phyloP scores from a whole-genome alignment of 2,113 vertebrate genomes.

The Indicator maculatus region DNA sequence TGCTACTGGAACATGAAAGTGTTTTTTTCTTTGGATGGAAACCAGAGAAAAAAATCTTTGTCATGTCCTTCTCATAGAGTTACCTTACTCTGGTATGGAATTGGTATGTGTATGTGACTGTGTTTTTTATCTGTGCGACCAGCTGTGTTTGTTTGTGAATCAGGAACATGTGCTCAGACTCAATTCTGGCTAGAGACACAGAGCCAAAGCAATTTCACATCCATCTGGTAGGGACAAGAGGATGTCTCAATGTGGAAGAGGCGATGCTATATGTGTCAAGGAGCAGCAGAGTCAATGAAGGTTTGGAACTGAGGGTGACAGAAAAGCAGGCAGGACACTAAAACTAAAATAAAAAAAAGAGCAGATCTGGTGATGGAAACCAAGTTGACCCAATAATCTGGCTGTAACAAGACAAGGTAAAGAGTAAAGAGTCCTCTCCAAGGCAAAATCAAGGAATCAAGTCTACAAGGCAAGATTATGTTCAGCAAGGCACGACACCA shows the following conservation, averaged over 20 bases:
- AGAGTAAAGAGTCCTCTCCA: background rate
- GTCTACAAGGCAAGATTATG: background rate
- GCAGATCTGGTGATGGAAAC: background rate
- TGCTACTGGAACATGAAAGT: background rate
- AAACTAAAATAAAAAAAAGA: background rate
- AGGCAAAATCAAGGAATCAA: background rate
- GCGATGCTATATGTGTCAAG: background rate
- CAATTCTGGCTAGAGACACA: background rate
- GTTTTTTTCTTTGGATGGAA: background rate
- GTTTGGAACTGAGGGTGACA: background rate
- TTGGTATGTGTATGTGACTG: background rate
- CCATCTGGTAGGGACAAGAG: background rate
- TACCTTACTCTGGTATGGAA: background rate
- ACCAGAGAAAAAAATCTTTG: background rate
- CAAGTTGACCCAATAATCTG: background rate
- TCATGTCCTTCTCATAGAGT: background rate
- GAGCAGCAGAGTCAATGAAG: background rate
- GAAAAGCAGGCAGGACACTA: background rate
- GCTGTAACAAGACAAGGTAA: background rate
- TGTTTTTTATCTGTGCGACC: background rate
- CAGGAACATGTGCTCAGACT: background rate
- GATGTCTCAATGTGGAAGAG: background rate
- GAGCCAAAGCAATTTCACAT: background rate
- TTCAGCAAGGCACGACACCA: background rate
- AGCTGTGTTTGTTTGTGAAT: slow-evolving; percentile 15